These are phyloP conservation scores for Hirtodrosophila alboralis DNA, from an alignment of 2,888 invertebrate genomes.

Conservation along the genomic window DNA sequence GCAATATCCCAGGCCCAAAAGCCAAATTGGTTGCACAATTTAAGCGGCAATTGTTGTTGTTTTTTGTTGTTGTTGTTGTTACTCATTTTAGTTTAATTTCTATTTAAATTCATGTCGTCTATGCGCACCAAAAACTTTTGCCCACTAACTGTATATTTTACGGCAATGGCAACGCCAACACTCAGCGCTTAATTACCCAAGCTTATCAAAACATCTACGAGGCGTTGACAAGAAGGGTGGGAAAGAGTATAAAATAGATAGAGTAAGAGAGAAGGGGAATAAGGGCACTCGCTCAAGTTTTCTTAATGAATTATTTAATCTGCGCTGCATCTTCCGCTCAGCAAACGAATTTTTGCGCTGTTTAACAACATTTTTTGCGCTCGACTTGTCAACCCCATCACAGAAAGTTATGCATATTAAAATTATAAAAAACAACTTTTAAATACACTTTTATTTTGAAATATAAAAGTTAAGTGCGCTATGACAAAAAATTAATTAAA, in stretches of 20 bases:
- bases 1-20: conserved; percentile 40
- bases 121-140: conserved; percentile 61
- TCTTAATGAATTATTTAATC: conserved; percentile 78
- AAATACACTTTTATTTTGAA: conserved; percentile 19
- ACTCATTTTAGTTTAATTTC: conserved; percentile 78
- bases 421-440: background rate
- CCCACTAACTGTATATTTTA: conserved; percentile 56
- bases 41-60: conserved; percentile 44
- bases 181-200: conserved; percentile 75
- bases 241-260: conserved; percentile 4
- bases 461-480: too few species aligned
- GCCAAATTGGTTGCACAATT: conserved; percentile 72
- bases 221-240: conserved; percentile 44
- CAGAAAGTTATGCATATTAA: conserved; percentile 8
- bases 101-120: conserved; percentile 78
- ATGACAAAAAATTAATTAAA: background rate
- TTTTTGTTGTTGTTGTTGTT: conserved; percentile 14
- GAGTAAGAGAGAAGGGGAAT: conserved; percentile 1
- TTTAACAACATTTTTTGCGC: conserved; percentile 69
- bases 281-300: conserved; percentile 58
- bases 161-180: conserved; percentile 49
- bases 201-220: conserved; percentile 78
- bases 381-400: conserved; percentile 72
- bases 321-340: conserved; percentile 64
- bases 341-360: conserved; percentile 56